Base-by-base conservation (phyloP, 2,113 vertebrate species). In the Gavia stellata region DNA sequence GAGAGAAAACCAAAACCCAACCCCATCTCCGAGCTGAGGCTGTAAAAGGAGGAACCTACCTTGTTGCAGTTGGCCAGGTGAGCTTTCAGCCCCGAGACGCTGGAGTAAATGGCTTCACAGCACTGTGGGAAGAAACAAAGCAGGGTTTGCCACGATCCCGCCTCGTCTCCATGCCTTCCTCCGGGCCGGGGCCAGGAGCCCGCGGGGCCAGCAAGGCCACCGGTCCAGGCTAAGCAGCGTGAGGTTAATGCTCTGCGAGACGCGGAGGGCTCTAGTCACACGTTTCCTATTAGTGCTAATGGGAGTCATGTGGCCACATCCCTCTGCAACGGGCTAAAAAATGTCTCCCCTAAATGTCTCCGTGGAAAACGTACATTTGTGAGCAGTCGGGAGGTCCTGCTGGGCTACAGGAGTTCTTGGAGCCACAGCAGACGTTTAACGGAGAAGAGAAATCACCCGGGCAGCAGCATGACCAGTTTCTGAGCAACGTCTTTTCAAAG, bases 41-140 rank as follows among this genome's bases (percentile, higher is more conserved):
- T 12, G 28, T 18, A 21, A 14, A 8, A 26, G 8, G 31, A 29
- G 18, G 17, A 3, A 87, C 97, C 66, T 98, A 99, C 99, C 99
- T 99, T 99, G 97, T 98, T 99, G 97, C 99, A 99, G 98, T 99
- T 99, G 94, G 99, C 99, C 63, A 99, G 98, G 86, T 99, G 99
- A 82, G 99, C 99, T 97, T 99, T 99, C 62, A 99, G 98, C 92
- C 99, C 99, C 19, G 99, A 99, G 91, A 99, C 99, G 45, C 99
- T 99, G 95, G 99, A 99, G 96, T 99, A 99, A 91, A 99, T 99
- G 95, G 99, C 99, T 98, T 99, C 99, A 94, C 99, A 99, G 98
- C 98, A 98, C 99, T 99, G 98, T 18, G 53, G 96, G 89, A 63
- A 78, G 59, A 95, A 66, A 72, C 26, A 61, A 85, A 96, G 78